phyloP scores from a whole-genome alignment of 2,888 invertebrate species.

The Anagyrus pseudococci region DNA sequence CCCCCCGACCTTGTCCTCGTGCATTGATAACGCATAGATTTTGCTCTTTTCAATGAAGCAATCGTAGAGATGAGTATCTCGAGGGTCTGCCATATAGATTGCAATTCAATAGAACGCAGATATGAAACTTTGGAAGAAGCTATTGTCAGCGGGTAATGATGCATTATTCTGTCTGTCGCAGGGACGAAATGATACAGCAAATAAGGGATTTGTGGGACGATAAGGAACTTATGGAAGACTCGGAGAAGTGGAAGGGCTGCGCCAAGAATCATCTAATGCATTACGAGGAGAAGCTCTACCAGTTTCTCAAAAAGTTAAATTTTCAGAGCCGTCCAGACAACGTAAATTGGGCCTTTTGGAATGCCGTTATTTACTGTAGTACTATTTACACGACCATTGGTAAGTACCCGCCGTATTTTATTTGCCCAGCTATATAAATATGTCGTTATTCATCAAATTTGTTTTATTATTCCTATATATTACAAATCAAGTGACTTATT shows the following conservation, averaged over 20 bases:
- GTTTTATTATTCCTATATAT: not conserved
- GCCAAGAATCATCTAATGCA: constrained; percentile 63
- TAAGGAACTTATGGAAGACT: constrained; percentile 48
- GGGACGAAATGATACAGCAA: constrained; percentile 56
- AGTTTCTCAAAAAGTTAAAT: constrained; percentile 32
- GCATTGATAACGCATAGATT: too few species aligned
- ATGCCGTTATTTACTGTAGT: constrained; percentile 85
- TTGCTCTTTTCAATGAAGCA: too few species aligned
- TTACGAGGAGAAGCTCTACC: constrained; percentile 64
- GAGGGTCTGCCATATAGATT: too few species aligned
- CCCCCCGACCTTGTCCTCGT: too few species aligned
- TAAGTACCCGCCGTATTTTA: constrained; percentile 67
- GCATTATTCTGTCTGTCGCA: constrained; percentile 2
- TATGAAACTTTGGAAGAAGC: too few species aligned
- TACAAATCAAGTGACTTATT: not conserved
- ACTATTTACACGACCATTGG: constrained; percentile 91
- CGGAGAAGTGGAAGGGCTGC: constrained; percentile 64
- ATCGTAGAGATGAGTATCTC: too few species aligned
- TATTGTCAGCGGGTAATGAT: too few species aligned
- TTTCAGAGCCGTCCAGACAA: constrained; percentile 47
- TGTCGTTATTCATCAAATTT: constrained; percentile 27
- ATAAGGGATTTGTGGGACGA: constrained; percentile 54
- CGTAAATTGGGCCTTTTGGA: constrained; percentile 83
- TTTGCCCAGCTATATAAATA: constrained; percentile 4
- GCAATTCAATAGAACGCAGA: too few species aligned